Evolutionary conservation across 2,888 invertebrate species (phyloP), one percentile per base, ranked within the genome.

Genomic region (Mythimna pallens): DNA sequence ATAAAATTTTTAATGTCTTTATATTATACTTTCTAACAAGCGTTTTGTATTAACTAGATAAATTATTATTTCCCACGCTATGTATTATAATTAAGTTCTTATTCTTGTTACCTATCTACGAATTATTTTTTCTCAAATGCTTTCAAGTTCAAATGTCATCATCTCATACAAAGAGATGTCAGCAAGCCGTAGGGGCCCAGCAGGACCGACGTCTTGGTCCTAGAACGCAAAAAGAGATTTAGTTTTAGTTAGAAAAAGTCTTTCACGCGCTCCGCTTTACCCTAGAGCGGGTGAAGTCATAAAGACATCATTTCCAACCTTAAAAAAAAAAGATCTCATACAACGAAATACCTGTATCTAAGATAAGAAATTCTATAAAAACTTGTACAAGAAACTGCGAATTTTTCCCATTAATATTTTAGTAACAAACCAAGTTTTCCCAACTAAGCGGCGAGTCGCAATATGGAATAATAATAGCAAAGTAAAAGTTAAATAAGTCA

Each of bases 401-500:
- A 36, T 54, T 40, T 47, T 80, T 55, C n/a, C 17, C 34, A 61
- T 80, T 73, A 50, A 76, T 80, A 61, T 61, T 61, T 65, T 59
- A 66, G 25, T 30, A 22, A 59, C 34, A 3, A 54, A 68, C n/a
- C 54, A 54, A 66, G 65, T 82, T 78, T 63, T 54, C 5, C 34
- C 0, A 68, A 65, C 25, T 59, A 64, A 17, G 63, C 9, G 67
- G 43, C 14, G 40, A 34, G 54, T 57, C 61, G 57, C 58, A 59
- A 70, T 69, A 73, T 64, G 66, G 59, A 58, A 67, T 82, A 67
- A 64, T 57, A 80, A 74, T 50, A 50, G 5, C 61, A 50, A 65
- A 76, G 61, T 54, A 64, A 78, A 73, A 70, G 69, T 69, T 65
- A 64, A 78, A 78, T 78, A 72, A 65, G 68, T 78, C 59, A 67